phyloP scores from a whole-genome alignment of 2,888 invertebrate genomes.

The Ophion costatus region DNA sequence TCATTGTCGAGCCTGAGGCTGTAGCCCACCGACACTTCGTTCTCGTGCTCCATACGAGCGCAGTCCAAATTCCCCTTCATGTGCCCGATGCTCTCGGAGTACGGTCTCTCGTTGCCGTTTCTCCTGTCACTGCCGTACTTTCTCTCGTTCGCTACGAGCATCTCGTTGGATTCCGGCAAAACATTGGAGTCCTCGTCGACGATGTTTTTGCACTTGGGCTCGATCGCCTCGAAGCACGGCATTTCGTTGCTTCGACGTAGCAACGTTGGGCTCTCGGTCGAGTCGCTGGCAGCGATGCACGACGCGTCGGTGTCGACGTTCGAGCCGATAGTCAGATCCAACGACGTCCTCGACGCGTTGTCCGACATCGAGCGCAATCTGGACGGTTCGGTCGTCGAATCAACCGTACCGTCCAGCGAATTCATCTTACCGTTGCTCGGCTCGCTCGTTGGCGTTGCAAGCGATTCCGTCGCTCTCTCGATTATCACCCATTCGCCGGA shows the following conservation, averaged over 20 bases:
- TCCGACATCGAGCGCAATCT: conserved; percentile 76
- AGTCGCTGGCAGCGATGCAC: conserved; percentile 78
- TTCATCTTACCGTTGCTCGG: conserved; percentile 75
- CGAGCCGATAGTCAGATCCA: conserved; percentile 79
- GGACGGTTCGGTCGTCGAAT: conserved; percentile 76
- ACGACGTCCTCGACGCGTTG: conserved; percentile 78
- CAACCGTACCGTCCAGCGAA: conserved; percentile 73
- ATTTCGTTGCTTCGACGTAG: conserved; percentile 73
- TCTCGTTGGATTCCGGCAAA: conserved; percentile 29
- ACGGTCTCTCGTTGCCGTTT: conserved; percentile 73
- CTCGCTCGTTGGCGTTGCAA: conserved; percentile 77
- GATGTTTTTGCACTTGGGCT: conserved; percentile 31
- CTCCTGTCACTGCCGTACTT: conserved; percentile 66
- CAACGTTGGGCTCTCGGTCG: conserved; percentile 75
- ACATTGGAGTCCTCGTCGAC: conserved; percentile 52
- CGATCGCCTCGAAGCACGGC: conserved; percentile 67
- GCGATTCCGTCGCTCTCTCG: conserved; percentile 76
- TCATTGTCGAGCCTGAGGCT: conserved; percentile 71
- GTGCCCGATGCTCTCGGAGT: conserved; percentile 58
- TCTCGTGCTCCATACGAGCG: conserved; percentile 68
- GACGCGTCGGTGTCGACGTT: conserved; percentile 78
- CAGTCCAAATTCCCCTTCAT: conserved; percentile 38
- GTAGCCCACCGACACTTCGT: conserved; percentile 63
- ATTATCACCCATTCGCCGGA: conserved; percentile 80
- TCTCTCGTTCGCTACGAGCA: conserved; percentile 52